Conservation (phyloP, 2,888 invertebrate genomes). For the Elgonia sp. region DNA sequence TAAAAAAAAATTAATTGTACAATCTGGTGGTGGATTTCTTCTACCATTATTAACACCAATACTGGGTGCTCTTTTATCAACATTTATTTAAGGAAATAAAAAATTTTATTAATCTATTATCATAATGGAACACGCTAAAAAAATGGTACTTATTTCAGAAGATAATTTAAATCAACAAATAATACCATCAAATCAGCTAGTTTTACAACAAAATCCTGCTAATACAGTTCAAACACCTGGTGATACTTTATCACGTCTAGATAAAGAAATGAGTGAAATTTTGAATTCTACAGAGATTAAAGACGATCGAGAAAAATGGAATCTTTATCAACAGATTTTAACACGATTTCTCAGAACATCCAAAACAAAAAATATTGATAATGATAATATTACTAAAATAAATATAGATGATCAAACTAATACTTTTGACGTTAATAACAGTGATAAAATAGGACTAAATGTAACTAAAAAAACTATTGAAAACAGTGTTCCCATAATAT, state of each 20-base stretch:
- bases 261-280: slow-evolving; percentile 57
- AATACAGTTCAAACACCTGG: slow-evolving; percentile 34
- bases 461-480: too few species aligned
- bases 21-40: slow-evolving; percentile 3
- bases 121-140: slow-evolving; percentile 31
- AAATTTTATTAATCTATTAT: too few species aligned
- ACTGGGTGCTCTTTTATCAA: background rate
- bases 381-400: too few species aligned
- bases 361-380: too few species aligned
- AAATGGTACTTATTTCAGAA: background rate
- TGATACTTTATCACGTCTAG: slow-evolving; percentile 27
- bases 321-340: slow-evolving; percentile 48
- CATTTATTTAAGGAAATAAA: background rate
- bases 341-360: slow-evolving; percentile 21
- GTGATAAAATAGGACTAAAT: too few species aligned
- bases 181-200: too few species aligned
- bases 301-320: slow-evolving; percentile 68
- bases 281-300: slow-evolving; percentile 47
- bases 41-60: background rate
- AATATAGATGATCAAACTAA: too few species aligned
- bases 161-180: background rate
- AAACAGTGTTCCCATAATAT: too few species aligned
- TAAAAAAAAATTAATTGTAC: slow-evolving; percentile 27
- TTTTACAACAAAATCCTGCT: too few species aligned
- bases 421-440: too few species aligned